Percentiles rank a stretch among this genome's conserved stretches.
Conservation (phyloP, 2,888 invertebrate species). For the Apotomis turbidana region DNA sequence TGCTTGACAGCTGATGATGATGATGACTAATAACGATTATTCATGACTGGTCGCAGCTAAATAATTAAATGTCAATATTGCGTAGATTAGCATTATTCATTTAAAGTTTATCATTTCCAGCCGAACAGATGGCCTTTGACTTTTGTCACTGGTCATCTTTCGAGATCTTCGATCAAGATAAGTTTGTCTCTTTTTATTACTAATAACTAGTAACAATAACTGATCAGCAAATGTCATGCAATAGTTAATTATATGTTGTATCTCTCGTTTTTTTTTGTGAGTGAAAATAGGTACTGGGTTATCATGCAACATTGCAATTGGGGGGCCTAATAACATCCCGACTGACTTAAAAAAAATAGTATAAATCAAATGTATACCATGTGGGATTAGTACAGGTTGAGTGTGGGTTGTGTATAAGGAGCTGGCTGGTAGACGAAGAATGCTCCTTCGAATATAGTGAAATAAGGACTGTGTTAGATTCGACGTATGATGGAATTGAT, state of each 20-base stretch:
- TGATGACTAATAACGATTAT: constrained; percentile 10
- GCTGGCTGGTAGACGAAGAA: too few species aligned
- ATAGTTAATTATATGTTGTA: not conserved
- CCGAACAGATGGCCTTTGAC: constrained; percentile 34
- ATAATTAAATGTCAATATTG: constrained; percentile 24
- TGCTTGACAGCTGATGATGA: not conserved
- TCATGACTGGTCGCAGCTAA: constrained; percentile 15
- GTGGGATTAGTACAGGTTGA: too few species aligned
- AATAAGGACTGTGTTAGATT: too few species aligned
- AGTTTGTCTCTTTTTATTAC: not conserved
- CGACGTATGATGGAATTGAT: too few species aligned
- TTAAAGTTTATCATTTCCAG: constrained; percentile 19
- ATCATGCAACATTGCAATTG: too few species aligned
- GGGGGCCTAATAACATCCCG: too few species aligned
- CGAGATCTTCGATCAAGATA: constrained; percentile 1
- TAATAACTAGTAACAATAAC: too few species aligned
- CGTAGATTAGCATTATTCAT: constrained; percentile 26
- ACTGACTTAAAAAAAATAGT: too few species aligned
- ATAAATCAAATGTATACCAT: too few species aligned
- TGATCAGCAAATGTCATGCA: not conserved
- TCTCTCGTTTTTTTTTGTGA: not conserved
- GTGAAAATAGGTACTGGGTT: not conserved
- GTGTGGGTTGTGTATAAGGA: too few species aligned
- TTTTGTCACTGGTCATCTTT: constrained; percentile 10
- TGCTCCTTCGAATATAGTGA: too few species aligned